Base-by-base conservation (phyloP, 2,113 vertebrate genomes). In the Pteruthius melanotis region DNA sequence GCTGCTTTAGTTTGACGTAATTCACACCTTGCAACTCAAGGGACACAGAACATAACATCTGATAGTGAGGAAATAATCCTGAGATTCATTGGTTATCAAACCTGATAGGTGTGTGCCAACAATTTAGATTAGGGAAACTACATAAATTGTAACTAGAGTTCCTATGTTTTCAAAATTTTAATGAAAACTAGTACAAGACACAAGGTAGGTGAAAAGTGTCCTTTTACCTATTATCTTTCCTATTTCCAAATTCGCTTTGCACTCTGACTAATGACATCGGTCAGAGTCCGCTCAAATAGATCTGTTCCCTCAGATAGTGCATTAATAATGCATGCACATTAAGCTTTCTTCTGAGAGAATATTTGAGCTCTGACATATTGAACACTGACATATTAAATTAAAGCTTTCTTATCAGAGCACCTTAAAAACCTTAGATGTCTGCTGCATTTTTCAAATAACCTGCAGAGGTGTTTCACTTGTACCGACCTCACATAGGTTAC, bases 271-370 rank as follows among this genome's bases (percentile, higher is more conserved):
- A 96, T 96, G 83, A 91, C 66, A 22, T 39, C 87, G 96, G 96
- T 97, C 82, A 93, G 94, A 94, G 94, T 97, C 70, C 87, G 59
- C 95, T 97, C 53, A 81, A 82, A 82, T 53, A 91, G 92, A 94
- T 95, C 89, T 93, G 61, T 87, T 97, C 91, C 94, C 87, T 97
- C 60, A 82, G 96, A 97, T 75, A 70, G 83, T 70, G 45, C 84
- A 95, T 98, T 94, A 97, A 97, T 97, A 98, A 97, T 97, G 95
- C 72, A 98, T 96, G 78, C 10, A 19, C 93, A 92, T 97, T 97
- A 97, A 97, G 96, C 57, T 80, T 76, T 60, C 93, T 96, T 97
- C 95, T 94, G 82, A 93, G 89, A 96, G 97, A 97, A 95, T 97
- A 93, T 97, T 97, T 98, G 97, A 98, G 94, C 95, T 97, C 72